Conservation (phyloP, 1,140 invertebrate species). For the Ceratitis capitata region DNA sequence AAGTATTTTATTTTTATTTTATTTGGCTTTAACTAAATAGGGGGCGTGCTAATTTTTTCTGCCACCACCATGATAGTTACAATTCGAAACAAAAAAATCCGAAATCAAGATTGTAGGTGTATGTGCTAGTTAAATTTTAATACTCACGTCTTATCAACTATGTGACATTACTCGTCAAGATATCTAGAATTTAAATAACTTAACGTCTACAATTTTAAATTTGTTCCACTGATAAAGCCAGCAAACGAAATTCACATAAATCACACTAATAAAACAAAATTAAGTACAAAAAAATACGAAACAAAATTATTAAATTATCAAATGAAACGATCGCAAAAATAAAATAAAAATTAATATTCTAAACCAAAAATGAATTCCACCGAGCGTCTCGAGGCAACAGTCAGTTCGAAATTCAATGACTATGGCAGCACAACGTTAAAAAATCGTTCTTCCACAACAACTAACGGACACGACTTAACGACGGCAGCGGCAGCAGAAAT, state of each 20-base stretch:
- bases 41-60: too few species aligned
- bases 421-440: slow-evolving; percentile 31
- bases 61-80: too few species aligned
- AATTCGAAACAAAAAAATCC: too few species aligned
- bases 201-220: not conserved
- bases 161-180: not conserved
- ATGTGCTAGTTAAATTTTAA: too few species aligned
- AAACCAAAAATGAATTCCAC: not conserved
- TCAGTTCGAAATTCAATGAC: not conserved
- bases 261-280: not conserved
- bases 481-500: not conserved
- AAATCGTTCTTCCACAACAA: not conserved
- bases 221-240: not conserved
- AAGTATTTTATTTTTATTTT: too few species aligned
- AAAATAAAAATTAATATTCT: not conserved
- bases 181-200: not conserved
- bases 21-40: too few species aligned
- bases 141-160: not conserved
- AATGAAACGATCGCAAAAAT: not conserved
- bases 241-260: not conserved
- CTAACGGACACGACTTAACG: not conserved
- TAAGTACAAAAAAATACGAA: not conserved
- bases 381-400: not conserved
- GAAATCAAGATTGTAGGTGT: too few species aligned
- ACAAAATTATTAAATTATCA: not conserved